Evolutionary conservation across 2,888 invertebrate species (phyloP), one percentile per base, ranked within the genome.

Genomic region (Chesias legatella): DNA sequence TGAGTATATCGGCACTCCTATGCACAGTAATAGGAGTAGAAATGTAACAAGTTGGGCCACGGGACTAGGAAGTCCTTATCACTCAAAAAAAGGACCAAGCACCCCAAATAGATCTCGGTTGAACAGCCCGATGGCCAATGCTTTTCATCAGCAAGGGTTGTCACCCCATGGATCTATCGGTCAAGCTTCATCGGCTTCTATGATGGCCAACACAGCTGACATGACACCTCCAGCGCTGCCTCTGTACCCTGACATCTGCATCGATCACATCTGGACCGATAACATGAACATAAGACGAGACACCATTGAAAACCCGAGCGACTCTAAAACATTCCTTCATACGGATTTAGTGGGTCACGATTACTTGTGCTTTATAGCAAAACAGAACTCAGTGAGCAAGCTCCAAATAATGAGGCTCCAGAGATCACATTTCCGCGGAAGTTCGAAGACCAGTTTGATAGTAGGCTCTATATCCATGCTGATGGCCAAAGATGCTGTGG

Each of bases 231-330:
- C 89, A n/a, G 80, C 91, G 0, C 88, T 94, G 54, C 95, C 95
- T 0, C 79, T 96, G 13, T 92, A 93, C 56, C 97, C 98, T 0
- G 94, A 95, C 56, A 90, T 97, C 50, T 97, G 97, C 63, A 85
- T 98, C 28, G 97, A 98, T 56, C 94, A 95, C 66, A 84, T 97
- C 7, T 98, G 98, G 98, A 94, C 94, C 0, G 98, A 98, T 62
- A 92, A 85, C 43, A 84, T 80, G 47, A 60, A 59, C 0, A 69
- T 81, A 1, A 67, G 56, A 48, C 62, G 77, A 51, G 89, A 82
- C 70, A 63, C 63, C 28, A 57, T 81, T 0, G 89, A 90, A 45
- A 68, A 51, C 23, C 39, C 64, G 0, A 73, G 60, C 1, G 79
- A 85, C 43, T 65, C 63, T 7, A 95, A 94, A 63, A 94, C 94